These are phyloP conservation scores for Ara ararauna DNA, from an alignment of 2,797 vertebrate genomes.

Conservation along the genomic window DNA sequence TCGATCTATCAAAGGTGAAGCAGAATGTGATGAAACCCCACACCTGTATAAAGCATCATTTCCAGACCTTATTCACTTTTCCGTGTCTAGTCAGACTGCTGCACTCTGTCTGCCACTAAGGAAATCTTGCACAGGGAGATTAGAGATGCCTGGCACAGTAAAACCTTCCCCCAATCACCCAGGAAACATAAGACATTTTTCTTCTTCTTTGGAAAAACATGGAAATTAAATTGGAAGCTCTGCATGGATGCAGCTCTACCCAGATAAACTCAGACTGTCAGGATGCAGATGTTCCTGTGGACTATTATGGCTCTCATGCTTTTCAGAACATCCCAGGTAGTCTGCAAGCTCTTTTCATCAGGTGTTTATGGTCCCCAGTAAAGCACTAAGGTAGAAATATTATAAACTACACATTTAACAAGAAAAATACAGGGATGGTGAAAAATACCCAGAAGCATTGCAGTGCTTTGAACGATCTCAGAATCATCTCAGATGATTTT, in stretches of 20 bases:
- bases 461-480: neutral
- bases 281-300: conserved; percentile 43
- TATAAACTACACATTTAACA: neutral
- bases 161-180: conserved; percentile 37
- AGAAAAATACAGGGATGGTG: neutral
- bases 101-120: conserved; percentile 9
- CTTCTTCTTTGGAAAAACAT: conserved; percentile 21
- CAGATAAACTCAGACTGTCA: conserved; percentile 37
- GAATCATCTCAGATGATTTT: neutral
- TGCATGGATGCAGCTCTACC: neutral
- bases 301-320: neutral
- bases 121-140: conserved; percentile 13
- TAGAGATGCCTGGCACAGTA: conserved; percentile 38
- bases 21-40: neutral
- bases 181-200: conserved; percentile 41
- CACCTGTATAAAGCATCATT: neutral
- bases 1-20: neutral
- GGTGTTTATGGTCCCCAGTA: conserved; percentile 20
- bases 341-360: neutral
- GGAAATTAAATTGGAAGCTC: conserved; percentile 49
- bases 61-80: neutral
- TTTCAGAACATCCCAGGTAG: conserved; percentile 30
- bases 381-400: conserved; percentile 18
- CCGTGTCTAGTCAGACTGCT: neutral
- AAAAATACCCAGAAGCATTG: neutral